A percentile compares a stretch with the other conserved stretches of the same genome.
Conservation (phyloP, 1,140 invertebrate species). For the Bactericera cockerelli region DNA sequence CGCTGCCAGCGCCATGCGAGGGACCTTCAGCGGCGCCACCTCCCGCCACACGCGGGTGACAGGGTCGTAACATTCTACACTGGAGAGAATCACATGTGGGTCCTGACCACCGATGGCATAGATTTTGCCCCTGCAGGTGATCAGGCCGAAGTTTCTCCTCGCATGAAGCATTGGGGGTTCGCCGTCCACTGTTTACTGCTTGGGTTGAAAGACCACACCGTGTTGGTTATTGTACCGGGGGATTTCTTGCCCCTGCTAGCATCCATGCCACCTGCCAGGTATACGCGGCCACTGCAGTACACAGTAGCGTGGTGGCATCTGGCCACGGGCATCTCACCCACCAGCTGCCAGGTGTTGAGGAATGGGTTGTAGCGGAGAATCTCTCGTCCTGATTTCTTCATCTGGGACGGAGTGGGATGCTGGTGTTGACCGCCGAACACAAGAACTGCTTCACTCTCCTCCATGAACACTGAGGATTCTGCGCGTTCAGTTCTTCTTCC, state of each 20-base stretch:
- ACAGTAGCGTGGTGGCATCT: constrained; percentile 40
- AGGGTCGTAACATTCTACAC: constrained; percentile 40
- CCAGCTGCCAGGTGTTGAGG: constrained; percentile 38
- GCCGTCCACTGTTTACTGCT: constrained; percentile 36
- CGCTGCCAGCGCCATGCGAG: constrained; percentile 37
- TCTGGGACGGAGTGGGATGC: constrained; percentile 32
- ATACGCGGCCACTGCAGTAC: constrained; percentile 37
- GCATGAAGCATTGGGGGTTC: constrained; percentile 35
- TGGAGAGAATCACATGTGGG: constrained; percentile 33
- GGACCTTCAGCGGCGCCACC: constrained; percentile 34
- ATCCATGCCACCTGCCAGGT: constrained; percentile 42
- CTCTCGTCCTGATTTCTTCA: constrained; percentile 37
- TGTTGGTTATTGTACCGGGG: constrained; percentile 34
- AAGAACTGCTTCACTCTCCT: constrained; percentile 36
- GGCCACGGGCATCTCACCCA: constrained; percentile 40
- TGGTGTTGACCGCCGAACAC: constrained; percentile 43
- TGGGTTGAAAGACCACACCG: constrained; percentile 45
- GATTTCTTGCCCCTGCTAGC: constrained; percentile 34
- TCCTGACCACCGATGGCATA: constrained; percentile 45
- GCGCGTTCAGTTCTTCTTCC: not conserved
- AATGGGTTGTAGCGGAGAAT: constrained; percentile 37
- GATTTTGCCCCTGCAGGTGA: constrained; percentile 36
- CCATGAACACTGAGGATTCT: constrained; percentile 31
- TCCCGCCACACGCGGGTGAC: constrained; percentile 34
- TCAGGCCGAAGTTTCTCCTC: constrained; percentile 41